phyloP scores from a whole-genome alignment of 1,140 invertebrate genomes.

The Drosophila biarmipes region DNA sequence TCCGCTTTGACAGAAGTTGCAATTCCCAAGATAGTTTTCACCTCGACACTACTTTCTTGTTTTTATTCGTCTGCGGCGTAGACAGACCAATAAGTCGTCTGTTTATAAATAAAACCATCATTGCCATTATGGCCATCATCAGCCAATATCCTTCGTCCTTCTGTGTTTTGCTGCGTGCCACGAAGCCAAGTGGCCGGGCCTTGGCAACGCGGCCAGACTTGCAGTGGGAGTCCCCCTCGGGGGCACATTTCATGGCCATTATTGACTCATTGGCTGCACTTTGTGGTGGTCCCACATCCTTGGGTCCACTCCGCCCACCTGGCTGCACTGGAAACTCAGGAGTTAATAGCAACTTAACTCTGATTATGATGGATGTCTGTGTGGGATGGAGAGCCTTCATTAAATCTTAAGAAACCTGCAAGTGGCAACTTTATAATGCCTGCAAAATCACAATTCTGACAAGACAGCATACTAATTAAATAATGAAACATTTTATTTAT shows the following conservation, averaged over 20 bases:
- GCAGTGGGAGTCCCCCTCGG: slow-evolving; percentile 6
- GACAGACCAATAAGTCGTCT: slow-evolving; percentile 17
- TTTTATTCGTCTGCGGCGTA: neutral
- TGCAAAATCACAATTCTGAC: neutral
- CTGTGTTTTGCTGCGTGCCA: slow-evolving; percentile 21
- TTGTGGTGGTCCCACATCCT: slow-evolving; percentile 12
- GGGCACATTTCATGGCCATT: slow-evolving; percentile 40
- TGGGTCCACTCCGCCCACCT: slow-evolving; percentile 5
- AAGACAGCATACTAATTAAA: neutral
- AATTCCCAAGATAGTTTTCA: neutral
- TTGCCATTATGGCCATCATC: slow-evolving; percentile 40
- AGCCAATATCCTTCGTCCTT: slow-evolving; percentile 18
- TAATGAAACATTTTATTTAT: neutral
- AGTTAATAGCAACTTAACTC: slow-evolving; percentile 38
- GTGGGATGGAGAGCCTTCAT: neutral
- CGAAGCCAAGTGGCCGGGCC: slow-evolving; percentile 31
- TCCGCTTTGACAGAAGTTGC: too few relatives aligned
- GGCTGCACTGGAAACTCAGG: neutral
- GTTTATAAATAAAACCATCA: slow-evolving; percentile 48
- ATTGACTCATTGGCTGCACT: slow-evolving; percentile 55
- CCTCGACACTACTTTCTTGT: neutral
- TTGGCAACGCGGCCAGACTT: slow-evolving; percentile 19
- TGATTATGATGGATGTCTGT: slow-evolving; percentile 33
- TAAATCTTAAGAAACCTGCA: neutral
- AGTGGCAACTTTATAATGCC: neutral